Conservation (phyloP, 1,140 invertebrate species). For the Drosophila kikkawai region DNA sequence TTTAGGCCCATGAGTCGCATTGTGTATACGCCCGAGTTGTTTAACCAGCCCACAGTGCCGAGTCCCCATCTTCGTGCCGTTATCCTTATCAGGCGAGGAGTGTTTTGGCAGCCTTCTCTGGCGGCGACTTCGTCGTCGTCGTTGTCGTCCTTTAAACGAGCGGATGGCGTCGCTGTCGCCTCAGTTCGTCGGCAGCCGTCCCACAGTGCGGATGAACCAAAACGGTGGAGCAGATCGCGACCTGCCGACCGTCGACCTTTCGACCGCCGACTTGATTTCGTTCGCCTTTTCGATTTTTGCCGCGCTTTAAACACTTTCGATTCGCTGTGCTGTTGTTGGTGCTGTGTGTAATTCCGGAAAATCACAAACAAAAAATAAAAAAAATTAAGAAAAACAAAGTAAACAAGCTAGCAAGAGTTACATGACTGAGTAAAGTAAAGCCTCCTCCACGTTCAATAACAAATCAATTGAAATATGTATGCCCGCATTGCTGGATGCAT, state of each 20-base stretch:
- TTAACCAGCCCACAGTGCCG: slow-evolving; percentile 19
- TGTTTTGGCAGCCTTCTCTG: slow-evolving; percentile 51
- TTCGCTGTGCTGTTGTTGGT: slow-evolving; percentile 10
- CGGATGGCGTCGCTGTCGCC: slow-evolving; percentile 29
- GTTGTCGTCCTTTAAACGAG: slow-evolving; percentile 72
- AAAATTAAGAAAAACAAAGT: slow-evolving; percentile 8
- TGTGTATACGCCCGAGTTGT: slow-evolving; percentile 17
- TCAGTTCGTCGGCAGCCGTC: slow-evolving; percentile 80
- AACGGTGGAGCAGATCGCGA: slow-evolving; percentile 32
- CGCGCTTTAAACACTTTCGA: slow-evolving; percentile 35
- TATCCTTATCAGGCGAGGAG: slow-evolving; percentile 69
- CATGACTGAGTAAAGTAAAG: slow-evolving; percentile 39
- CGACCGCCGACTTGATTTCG: slow-evolving; percentile 26
- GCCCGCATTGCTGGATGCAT: slow-evolving; percentile 28
- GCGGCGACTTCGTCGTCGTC: slow-evolving; percentile 47
- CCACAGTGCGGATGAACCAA: slow-evolving; percentile 70
- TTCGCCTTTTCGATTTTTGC: slow-evolving; percentile 23
- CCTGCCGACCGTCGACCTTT: slow-evolving; percentile 25
- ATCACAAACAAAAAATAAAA: not conserved
- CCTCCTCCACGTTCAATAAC: slow-evolving; percentile 37
- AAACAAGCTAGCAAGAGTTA: slow-evolving; percentile 32
- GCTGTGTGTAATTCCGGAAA: slow-evolving; percentile 14
- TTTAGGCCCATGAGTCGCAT: slow-evolving; percentile 16
- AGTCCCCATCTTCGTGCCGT: slow-evolving; percentile 49
- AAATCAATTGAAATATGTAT: slow-evolving; percentile 46